These are phyloP conservation scores for Vicugna pacos DNA, from an alignment of 2,113 vertebrate genomes.

Conservation along the genomic window DNA sequence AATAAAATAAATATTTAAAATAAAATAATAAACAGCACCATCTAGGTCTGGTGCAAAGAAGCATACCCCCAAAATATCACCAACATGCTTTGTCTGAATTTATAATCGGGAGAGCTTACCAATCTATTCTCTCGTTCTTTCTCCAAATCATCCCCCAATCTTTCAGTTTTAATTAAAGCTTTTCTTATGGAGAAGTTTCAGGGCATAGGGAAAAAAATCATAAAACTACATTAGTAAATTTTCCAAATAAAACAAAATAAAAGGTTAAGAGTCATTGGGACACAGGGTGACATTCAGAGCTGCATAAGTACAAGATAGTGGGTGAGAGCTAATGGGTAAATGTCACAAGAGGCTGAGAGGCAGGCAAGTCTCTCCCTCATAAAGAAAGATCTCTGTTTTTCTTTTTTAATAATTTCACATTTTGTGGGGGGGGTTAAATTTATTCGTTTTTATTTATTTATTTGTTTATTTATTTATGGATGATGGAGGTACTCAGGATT, in stretches of 20 bases:
- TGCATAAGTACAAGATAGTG: background rate
- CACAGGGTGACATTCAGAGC: background rate
- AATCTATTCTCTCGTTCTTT: background rate
- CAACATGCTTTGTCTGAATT: background rate
- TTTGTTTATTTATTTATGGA: too few species aligned
- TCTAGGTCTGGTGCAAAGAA: background rate
- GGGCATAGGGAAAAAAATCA: background rate
- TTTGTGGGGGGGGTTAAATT: too few species aligned
- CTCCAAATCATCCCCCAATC: background rate
- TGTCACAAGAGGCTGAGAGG: background rate
- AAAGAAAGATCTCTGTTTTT: background rate
- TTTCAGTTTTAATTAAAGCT: background rate
- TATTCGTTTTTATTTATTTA: too few species aligned
- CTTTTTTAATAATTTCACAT: too few species aligned
- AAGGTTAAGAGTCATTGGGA: background rate
- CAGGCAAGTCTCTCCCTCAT: rapidly evolving
- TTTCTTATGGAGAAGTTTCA: background rate
- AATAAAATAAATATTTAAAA: constrained; percentile 18
- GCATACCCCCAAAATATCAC: background rate
- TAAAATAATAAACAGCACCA: background rate
- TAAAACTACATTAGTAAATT: background rate
- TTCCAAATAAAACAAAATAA: background rate
- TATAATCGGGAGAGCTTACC: background rate
- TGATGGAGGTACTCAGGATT: too few species aligned
- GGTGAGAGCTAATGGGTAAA: background rate